Evolutionary conservation across 1,140 invertebrate species (phyloP), one percentile per base, ranked within the genome.

Genomic region (Philaenus spumarius): DNA sequence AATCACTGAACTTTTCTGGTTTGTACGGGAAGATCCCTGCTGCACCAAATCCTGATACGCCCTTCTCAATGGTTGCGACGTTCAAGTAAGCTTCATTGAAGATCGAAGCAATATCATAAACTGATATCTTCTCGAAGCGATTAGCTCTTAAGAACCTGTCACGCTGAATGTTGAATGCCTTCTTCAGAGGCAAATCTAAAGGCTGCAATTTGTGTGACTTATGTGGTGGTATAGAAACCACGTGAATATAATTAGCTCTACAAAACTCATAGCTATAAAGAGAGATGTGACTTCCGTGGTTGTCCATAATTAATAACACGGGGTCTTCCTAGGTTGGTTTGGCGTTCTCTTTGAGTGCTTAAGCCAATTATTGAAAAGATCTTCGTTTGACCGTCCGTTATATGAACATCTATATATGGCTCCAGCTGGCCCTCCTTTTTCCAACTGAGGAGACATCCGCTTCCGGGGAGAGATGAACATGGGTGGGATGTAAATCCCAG

Each of bases 101-200:
- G n/a, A n/a, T n/a, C n/a, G n/a, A n/a, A n/a, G n/a, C n/a, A n/a
- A n/a, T n/a, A n/a, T n/a, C n/a, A 59, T 71, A 66, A 45, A 60
- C 67, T 37, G 69, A 71, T 57, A 72, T 70, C 55, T 67, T 71
- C 62, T 62, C 39, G 45, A 35, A 35, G 14, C 45, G 55, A 58
- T 64, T 59, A 26, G 47, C 64, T 59, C 67, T 66, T 47, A 71
- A 56, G 61, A 62, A 71, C 26, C 65, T 58, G 39, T 72, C 65
- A 56, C 67, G 71, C 61, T 72, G 67, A 60, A 67, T 63, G 60
- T 69, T 68, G 55, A 72, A 75, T 34, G 67, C 64, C 11, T 37
- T 64, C 65, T 76, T 76, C 4, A 74, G 68, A 6, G 71, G 67
- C 39, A 50, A 24, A 61, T 72, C 69, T 15, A 73, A 59, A 3